Percentiles rank a stretch among this genome's conserved stretches.
phyloP scores from a whole-genome alignment of 2,888 invertebrate genomes.

The Leucophora obtusa region DNA sequence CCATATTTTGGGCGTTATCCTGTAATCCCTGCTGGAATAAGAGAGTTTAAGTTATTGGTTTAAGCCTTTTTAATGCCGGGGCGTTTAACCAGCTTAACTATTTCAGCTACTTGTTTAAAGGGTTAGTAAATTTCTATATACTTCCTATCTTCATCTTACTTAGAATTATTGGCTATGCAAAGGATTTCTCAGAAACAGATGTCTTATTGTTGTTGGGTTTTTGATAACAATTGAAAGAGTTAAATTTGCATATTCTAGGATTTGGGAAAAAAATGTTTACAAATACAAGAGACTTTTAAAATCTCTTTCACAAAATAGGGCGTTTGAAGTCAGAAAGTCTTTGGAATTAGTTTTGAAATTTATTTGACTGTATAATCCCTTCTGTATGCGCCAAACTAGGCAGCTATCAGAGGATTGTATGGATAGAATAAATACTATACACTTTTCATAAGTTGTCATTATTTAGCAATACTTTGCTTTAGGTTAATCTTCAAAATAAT shows the following conservation, averaged over 20 bases:
- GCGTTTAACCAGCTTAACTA: constrained; percentile 61
- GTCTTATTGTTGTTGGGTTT: neutral
- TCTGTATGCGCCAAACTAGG: neutral
- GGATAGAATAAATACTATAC: too few relatives aligned
- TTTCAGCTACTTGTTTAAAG: constrained; percentile 61
- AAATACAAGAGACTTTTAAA: constrained; percentile 31
- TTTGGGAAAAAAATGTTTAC: constrained; percentile 32
- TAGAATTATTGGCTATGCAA: constrained; percentile 43
- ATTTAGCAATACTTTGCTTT: too few relatives aligned
- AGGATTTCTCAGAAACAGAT: constrained; percentile 41
- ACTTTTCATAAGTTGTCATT: too few relatives aligned
- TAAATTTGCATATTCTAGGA: constrained; percentile 12
- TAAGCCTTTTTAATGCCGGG: constrained; percentile 39
- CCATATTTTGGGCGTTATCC: constrained; percentile 27
- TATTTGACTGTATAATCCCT: neutral
- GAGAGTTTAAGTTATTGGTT: constrained; percentile 20
- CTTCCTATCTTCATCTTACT: constrained; percentile 8
- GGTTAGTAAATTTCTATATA: constrained; percentile 36
- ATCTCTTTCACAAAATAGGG: neutral
- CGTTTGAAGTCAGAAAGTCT: constrained; percentile 58
- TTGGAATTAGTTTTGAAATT: constrained; percentile 13
- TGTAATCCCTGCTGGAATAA: constrained; percentile 47
- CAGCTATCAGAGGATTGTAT: neutral
- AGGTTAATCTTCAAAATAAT: too few relatives aligned
- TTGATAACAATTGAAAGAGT: constrained; percentile 17